A percentile compares a stretch with the other conserved stretches of the same genome.
phyloP scores from a whole-genome alignment of 2,113 vertebrate species.

The Malurus alboscapulatus region DNA sequence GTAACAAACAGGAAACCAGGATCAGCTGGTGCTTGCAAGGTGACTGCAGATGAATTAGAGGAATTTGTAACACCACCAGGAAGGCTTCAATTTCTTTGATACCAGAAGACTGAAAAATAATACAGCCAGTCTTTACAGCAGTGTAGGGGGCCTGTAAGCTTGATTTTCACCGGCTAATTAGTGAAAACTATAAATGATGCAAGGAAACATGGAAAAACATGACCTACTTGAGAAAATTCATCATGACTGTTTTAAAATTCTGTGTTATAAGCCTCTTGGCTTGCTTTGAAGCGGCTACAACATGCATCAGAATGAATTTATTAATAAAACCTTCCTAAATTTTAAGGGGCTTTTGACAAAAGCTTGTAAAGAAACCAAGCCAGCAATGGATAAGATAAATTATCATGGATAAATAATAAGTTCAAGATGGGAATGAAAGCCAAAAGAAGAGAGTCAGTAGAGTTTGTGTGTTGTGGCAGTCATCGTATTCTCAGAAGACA shows the following conservation, averaged over 20 bases:
- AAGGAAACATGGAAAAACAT: background rate
- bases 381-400: background rate
- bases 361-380: background rate
- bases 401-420: background rate
- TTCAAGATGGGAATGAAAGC: background rate
- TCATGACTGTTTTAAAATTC: background rate
- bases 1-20: background rate
- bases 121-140: background rate
- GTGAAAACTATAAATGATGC: background rate
- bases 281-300: background rate
- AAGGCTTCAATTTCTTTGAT: background rate
- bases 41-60: background rate
- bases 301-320: background rate
- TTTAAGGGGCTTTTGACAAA: background rate
- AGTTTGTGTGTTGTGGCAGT: background rate
- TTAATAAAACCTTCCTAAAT: background rate
- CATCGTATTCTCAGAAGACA: background rate
- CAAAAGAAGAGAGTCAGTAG: background rate
- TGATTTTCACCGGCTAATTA: background rate
- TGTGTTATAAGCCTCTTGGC: background rate
- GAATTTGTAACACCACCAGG: background rate
- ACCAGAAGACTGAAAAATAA: background rate
- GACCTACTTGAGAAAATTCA: background rate
- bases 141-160: background rate
- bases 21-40: background rate